Evolutionary conservation across 2,797 vertebrate genomes (phyloP).

Genomic region (Hippopotamyrus pictus): DNA sequence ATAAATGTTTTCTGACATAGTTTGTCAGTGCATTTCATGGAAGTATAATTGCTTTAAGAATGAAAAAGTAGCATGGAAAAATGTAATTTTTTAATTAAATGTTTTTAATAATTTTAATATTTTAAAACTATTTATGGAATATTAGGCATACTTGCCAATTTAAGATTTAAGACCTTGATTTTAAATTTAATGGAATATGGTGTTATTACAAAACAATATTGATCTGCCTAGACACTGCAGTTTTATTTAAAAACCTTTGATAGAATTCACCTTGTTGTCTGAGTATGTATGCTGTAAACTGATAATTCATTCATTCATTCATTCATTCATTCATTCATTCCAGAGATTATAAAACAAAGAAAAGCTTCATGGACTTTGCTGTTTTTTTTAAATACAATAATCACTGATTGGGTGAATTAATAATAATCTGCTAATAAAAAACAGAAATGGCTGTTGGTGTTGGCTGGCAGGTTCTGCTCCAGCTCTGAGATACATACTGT

Average conservation of each 20-base stretch:
- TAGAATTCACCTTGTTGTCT: not conserved
- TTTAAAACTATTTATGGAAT: not conserved
- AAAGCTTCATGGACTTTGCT: not conserved
- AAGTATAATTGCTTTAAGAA: not conserved
- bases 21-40: not conserved
- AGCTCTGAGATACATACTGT: not conserved
- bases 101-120: no score
- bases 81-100: not conserved
- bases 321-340: not conserved
- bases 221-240: not conserved
- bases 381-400: not conserved
- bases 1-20: not conserved
- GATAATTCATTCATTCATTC: not conserved
- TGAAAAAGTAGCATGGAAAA: not conserved
- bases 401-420: not conserved
- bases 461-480: not conserved
- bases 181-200: not conserved
- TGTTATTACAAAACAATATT: not conserved
- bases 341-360: not conserved
- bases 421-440: not conserved
- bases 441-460: not conserved
- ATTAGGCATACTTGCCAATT: not conserved
- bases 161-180: not conserved
- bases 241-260: not conserved
- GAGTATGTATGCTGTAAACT: not conserved